Base-by-base conservation (phyloP, 2,888 invertebrate species). In the Vesta saturnalis region DNA sequence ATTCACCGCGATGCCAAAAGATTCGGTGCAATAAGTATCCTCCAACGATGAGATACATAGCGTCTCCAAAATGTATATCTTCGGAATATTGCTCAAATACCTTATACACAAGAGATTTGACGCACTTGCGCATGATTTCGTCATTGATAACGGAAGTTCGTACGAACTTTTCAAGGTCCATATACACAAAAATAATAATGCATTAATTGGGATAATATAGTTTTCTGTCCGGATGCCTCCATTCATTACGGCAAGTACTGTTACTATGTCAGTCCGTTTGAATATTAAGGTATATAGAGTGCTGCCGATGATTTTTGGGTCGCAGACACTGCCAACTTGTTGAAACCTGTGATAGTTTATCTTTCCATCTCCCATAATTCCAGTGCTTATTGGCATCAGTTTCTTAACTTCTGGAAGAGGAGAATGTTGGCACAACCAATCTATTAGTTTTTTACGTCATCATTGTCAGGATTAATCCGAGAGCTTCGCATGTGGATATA, bases 21-120 rank as follows among this genome's bases (percentile, higher is more conserved):
- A 77, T 75, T 72, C 70, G 39, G 52, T 75, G 77, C 52, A 78
- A 67, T 59, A 77, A 64, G 64, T 69, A 74, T 67, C 73, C 77
- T 69, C 76, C 77, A 56, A 76, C 47, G 47, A 47, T 76, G 58
- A 78, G 64, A 68, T 76, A 69, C 56, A 70, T 72, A 39, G 65
- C 52, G 49, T 69, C 49, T 69, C 62, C 61, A 64, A 72, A 69
- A 59, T 70, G 43, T 49, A 60, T 64, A 58, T 69, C 58, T 52
- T 39, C 46, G 52, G 62, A 49, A 46, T 52, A 10, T 58, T 59
- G 56, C 15, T 73, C 14, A 61, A 76, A 76, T 43, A 54, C 60
- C 19, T 70, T 66, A 59, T 74, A 74, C 49, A 76, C 30, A 60
- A 69, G 60, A 22, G 71, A 75, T 68, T 73, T 75, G 18, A 30